phyloP scores from a whole-genome alignment of 2,797 vertebrate genomes.

The Naso thynnoides region DNA sequence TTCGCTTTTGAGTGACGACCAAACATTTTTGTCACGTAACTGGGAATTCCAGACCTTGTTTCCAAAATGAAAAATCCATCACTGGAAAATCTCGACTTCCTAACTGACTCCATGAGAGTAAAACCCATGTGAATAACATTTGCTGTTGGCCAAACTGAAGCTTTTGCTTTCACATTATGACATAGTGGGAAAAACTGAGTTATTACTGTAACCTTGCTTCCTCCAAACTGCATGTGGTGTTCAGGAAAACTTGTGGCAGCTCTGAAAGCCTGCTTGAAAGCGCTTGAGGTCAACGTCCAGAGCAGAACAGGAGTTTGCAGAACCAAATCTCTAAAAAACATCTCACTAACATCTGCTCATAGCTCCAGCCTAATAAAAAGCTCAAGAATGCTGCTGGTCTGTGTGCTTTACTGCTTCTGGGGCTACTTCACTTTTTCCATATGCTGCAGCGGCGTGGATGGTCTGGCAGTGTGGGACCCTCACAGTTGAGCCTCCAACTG shows the following conservation, averaged over 20 bases:
- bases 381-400: constrained; percentile 70
- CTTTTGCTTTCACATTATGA: constrained; percentile 29
- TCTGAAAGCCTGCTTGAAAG: neutral
- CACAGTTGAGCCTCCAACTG: constrained; percentile 14
- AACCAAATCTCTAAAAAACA: constrained; percentile 42
- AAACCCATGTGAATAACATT: constrained; percentile 35
- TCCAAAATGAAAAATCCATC: constrained; percentile 40
- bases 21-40: constrained; percentile 38
- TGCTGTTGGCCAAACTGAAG: constrained; percentile 8
- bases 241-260: neutral
- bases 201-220: constrained; percentile 3
- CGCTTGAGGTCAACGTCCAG: constrained; percentile 33
- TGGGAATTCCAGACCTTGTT: constrained; percentile 36
- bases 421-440: constrained; percentile 80
- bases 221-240: neutral
- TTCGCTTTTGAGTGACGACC: constrained; percentile 27
- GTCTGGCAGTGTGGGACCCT: constrained; percentile 47
- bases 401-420: constrained; percentile 68
- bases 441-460: constrained; percentile 58
- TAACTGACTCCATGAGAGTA: constrained; percentile 31
- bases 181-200: constrained; percentile 43
- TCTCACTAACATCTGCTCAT: constrained; percentile 71
- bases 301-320: constrained; percentile 26
- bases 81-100: constrained; percentile 41
- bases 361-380: constrained; percentile 73